Percentiles rank a stretch among this genome's conserved stretches.
Conservation (phyloP, 2,113 vertebrate genomes). For the Brachypodius melanocephalos region DNA sequence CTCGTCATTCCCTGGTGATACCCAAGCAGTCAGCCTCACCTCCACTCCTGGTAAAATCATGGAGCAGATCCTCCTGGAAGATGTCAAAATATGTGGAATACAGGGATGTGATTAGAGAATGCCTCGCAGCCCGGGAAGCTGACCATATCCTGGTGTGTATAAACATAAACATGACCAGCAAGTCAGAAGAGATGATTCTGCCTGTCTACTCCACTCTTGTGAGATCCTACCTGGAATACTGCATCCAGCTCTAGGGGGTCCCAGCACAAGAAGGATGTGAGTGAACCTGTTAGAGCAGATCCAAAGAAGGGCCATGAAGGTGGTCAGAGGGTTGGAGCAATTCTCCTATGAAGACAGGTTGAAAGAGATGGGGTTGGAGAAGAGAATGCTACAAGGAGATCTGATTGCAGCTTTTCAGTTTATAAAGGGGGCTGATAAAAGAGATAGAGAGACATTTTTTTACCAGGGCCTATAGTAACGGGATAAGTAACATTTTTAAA, state of each 20-base stretch:
- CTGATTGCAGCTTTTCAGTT: not conserved
- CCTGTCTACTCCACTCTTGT: not conserved
- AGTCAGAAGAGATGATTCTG: not conserved
- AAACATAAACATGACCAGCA: rapidly evolving
- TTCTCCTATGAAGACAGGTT: not conserved
- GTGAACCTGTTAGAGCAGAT: not conserved
- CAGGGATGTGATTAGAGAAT: not conserved
- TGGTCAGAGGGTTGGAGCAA: not conserved
- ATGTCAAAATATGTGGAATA: not conserved
- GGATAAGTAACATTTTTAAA: not conserved
- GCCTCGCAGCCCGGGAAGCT: not conserved
- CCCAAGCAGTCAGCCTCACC: not conserved
- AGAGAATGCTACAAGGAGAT: not conserved
- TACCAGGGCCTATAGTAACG: not conserved
- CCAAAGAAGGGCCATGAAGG: not conserved
- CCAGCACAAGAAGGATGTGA: not conserved
- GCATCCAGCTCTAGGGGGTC: too few relatives aligned
- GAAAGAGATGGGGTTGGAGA: not conserved
- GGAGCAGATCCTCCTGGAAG: not conserved
- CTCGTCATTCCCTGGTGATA: not conserved
- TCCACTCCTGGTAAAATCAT: not conserved
- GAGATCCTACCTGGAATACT: not conserved
- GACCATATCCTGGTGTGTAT: not conserved
- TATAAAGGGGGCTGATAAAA: not conserved
- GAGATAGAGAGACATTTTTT: not conserved